These are phyloP conservation scores for Gasteruption jaculator DNA, from an alignment of 2,888 invertebrate genomes.

Conservation along the genomic window DNA sequence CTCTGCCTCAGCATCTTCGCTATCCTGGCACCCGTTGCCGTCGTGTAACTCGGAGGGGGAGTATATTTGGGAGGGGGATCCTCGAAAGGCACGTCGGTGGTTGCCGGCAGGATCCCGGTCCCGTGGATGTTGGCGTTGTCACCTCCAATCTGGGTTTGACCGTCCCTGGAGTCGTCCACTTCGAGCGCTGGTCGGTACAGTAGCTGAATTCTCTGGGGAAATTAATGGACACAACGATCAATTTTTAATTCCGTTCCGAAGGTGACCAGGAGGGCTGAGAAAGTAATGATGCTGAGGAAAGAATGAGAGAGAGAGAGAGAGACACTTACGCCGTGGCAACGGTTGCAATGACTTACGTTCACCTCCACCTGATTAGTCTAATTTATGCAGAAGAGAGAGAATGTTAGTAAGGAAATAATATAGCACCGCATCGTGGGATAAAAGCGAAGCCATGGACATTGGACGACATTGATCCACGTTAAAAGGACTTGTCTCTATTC, in stretches of 20 bases:
- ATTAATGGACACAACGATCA: constrained; percentile 4
- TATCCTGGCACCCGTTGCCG: constrained; percentile 82
- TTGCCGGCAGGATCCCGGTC: constrained; percentile 39
- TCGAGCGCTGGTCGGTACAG: constrained; percentile 74
- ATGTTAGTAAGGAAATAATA: constrained; percentile 26
- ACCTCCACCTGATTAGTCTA: constrained; percentile 46
- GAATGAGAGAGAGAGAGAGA: neutral
- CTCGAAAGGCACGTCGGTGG: constrained; percentile 51
- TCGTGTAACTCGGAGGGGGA: constrained; percentile 88
- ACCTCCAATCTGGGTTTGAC: constrained; percentile 32
- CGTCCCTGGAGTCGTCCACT: constrained; percentile 48
- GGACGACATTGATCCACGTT: too few species aligned
- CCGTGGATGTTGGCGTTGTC: constrained; percentile 38
- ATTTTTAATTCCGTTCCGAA: constrained; percentile 5
- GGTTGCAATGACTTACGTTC: constrained; percentile 47
- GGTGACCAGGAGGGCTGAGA: neutral
- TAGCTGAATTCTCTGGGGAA: constrained; percentile 72
- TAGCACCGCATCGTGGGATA: constrained; percentile 7
- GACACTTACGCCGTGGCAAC: constrained; percentile 48
- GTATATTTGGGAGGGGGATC: constrained; percentile 92
- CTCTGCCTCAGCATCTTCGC: constrained; percentile 73
- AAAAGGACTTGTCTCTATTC: too few species aligned
- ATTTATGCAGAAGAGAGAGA: constrained; percentile 30
- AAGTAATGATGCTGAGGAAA: neutral
- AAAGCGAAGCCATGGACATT: constrained; percentile 2